phyloP scores from a whole-genome alignment of 2,888 invertebrate species.

The Scaptomyza polygonia region DNA sequence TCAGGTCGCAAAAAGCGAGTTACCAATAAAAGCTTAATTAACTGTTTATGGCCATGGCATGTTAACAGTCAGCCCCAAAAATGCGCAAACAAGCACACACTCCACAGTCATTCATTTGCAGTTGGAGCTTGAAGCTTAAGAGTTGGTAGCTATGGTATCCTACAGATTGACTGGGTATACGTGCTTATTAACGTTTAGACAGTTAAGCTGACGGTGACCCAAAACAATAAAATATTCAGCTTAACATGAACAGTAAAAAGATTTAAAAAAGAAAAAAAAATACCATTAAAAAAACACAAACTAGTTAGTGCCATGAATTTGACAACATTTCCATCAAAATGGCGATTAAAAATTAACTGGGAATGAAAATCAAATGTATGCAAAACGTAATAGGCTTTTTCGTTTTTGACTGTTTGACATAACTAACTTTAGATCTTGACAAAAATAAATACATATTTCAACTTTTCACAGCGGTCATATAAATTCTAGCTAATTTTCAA shows the following conservation, averaged over 20 bases:
- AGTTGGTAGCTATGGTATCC: conserved; percentile 12
- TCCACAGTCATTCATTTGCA: conserved; percentile 63
- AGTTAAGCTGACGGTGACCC: conserved; percentile 17
- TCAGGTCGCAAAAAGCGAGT: conserved; percentile 67
- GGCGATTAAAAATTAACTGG: too few relatives aligned
- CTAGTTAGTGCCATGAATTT: conserved; percentile 4
- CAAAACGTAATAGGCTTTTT: conserved; percentile 14
- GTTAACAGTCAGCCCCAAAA: conserved; percentile 56
- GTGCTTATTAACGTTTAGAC: conserved; percentile 2
- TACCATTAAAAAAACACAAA: conserved; percentile 1
- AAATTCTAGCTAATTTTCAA: too few relatives aligned
- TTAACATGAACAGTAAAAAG: conserved; percentile 27
- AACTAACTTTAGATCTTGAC: background rate
- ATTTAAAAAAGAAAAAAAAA: conserved; percentile 23
- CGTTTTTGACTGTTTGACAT: background rate
- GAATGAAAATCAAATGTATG: background rate
- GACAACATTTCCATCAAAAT: background rate
- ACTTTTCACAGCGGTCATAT: too few relatives aligned
- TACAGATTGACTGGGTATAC: conserved; percentile 22
- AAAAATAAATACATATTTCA: background rate
- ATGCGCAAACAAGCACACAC: conserved; percentile 26
- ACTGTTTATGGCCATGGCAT: conserved; percentile 78
- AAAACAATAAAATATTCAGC: conserved; percentile 5
- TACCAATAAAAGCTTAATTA: conserved; percentile 79
- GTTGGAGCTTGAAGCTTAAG: conserved; percentile 19